Conservation (phyloP, 2,888 invertebrate genomes). For the Platerodrilus igneus region DNA sequence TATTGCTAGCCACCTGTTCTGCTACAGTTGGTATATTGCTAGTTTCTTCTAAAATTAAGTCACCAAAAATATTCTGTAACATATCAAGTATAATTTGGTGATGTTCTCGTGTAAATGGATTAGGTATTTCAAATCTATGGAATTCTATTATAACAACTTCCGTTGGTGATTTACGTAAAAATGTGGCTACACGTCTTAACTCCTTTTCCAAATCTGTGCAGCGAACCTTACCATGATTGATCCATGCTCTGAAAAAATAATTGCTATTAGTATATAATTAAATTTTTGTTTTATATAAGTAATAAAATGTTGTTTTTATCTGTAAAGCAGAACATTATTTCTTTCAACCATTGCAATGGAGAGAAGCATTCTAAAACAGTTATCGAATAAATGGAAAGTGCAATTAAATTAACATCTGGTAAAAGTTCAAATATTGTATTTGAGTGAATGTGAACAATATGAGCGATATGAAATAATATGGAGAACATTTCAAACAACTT, state of each 20-base stretch:
- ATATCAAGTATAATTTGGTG: constrained; percentile 49
- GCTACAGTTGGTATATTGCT: constrained; percentile 49
- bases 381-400: too few species aligned
- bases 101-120: constrained; percentile 10
- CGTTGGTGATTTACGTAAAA: constrained; percentile 7
- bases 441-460: too few species aligned
- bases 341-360: too few species aligned
- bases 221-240: constrained; percentile 53
- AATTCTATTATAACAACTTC: constrained; percentile 14
- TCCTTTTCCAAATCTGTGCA: constrained; percentile 5
- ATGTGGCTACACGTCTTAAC: constrained; percentile 3
- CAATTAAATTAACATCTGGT: too few species aligned
- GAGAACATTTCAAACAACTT: too few species aligned
- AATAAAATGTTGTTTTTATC: neutral
- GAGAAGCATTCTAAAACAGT: too few species aligned
- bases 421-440: too few species aligned
- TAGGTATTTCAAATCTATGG: constrained; percentile 16
- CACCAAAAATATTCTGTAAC: constrained; percentile 49
- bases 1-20: constrained; percentile 49
- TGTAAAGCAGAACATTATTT: too few species aligned
- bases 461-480: too few species aligned
- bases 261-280: too few species aligned
- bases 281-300: constrained; percentile 3
- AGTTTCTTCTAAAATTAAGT: constrained; percentile 46
- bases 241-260: constrained; percentile 52